These are phyloP conservation scores for Tetramorium parvispinum DNA, from an alignment of 1,140 invertebrate genomes.

Conservation along the genomic window DNA sequence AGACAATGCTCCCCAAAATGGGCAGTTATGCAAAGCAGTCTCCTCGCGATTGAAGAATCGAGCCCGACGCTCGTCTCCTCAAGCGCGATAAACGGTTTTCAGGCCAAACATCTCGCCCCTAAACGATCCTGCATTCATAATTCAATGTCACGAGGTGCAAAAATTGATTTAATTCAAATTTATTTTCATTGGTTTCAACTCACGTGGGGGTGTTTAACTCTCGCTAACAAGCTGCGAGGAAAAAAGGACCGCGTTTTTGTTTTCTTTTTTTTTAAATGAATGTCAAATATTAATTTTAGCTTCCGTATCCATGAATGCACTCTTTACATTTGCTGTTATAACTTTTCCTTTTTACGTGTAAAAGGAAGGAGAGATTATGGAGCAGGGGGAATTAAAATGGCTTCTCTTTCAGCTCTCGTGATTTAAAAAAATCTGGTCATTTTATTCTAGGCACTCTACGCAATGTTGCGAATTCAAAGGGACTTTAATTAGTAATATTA, in stretches of 20 bases:
- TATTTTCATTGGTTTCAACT: neutral
- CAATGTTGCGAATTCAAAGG: neutral
- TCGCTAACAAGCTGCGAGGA: neutral
- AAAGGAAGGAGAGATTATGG: neutral
- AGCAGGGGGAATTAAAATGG: neutral
- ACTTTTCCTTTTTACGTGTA: neutral
- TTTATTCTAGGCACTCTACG: neutral
- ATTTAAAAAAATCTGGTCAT: constrained; percentile 38
- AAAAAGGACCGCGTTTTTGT: neutral
- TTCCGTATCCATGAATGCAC: neutral
- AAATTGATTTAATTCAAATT: constrained; percentile 32
- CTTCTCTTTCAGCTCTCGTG: neutral
- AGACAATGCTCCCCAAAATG: neutral
- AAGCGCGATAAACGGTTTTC: neutral
- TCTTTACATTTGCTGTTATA: constrained; percentile 1
- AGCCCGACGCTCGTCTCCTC: neutral
- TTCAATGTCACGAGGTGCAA: neutral
- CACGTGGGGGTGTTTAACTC: neutral
- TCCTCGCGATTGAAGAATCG: neutral
- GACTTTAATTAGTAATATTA: constrained; percentile 27
- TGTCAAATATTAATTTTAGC: constrained; percentile 44
- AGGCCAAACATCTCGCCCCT: neutral
- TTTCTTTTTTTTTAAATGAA: neutral
- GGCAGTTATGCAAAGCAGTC: neutral
- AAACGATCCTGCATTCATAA: neutral